Conservation (phyloP, 2,888 invertebrate species). For the Orchesella flavescens region DNA sequence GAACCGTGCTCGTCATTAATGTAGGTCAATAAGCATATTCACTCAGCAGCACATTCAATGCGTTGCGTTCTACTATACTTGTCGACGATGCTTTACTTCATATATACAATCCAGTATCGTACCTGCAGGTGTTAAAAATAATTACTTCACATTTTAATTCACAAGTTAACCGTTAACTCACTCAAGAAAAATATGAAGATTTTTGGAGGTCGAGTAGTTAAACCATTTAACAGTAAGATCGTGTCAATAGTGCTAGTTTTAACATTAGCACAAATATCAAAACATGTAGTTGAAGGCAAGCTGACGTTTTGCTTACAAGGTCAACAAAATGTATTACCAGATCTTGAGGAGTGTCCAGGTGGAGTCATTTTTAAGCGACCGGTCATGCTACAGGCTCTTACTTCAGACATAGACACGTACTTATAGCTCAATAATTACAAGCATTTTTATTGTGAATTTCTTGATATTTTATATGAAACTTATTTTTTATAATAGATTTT, state of each 20-base stretch:
- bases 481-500: conserved; percentile 16
- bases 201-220: no score
- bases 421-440: not conserved
- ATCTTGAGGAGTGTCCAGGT: conserved; percentile 33
- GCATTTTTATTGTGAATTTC: no score
- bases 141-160: no score
- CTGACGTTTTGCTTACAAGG: not conserved
- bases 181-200: no score
- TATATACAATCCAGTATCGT: no score
- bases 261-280: not conserved
- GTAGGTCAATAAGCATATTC: no score
- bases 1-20: no score
- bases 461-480: not conserved
- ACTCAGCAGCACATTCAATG: no score
- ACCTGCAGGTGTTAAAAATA: no score
- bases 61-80: no score
- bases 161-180: no score
- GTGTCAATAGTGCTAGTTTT: not conserved
- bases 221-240: not conserved
- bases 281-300: not conserved
- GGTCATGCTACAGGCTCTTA: conserved; percentile 22
- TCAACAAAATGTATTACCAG: not conserved
- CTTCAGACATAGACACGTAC: conserved; percentile 21
- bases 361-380: conserved; percentile 63
- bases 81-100: no score